Evolutionary conservation across 2,797 vertebrate genomes (phyloP).

Genomic region (Phalanger gymnotis): DNA sequence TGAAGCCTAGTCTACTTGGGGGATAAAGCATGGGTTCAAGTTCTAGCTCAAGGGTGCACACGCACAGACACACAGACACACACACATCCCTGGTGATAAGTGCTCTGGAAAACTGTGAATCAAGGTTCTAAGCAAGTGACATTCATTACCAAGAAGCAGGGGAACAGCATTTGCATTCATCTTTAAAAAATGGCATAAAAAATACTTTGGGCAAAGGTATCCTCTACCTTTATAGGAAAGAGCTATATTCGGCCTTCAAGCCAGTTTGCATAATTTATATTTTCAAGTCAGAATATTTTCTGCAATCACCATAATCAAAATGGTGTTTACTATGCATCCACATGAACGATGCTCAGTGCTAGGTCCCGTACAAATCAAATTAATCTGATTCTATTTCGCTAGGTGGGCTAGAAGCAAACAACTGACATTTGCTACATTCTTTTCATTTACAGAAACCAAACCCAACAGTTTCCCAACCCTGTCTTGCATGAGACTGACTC

Average conservation of each 20-base stretch:
- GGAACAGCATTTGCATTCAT: background rate
- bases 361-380: background rate
- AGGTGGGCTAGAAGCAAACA: background rate
- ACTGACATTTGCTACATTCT: background rate
- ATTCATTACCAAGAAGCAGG: background rate
- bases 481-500: conserved; percentile 12
- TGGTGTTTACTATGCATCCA: background rate
- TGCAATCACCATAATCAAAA: background rate
- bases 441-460: background rate
- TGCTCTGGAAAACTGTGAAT: background rate
- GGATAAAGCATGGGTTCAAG: background rate
- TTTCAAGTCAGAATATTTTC: conserved; percentile 19
- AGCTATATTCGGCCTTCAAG: background rate
- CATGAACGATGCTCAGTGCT: background rate
- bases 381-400: background rate
- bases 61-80: too few species aligned
- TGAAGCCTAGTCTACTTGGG: background rate
- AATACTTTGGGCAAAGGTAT: background rate
- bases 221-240: background rate
- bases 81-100: background rate
- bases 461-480: background rate
- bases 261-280: background rate
- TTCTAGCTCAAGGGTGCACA: fast-evolving
- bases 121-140: background rate
- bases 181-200: background rate